phyloP scores from a whole-genome alignment of 2,888 invertebrate genomes.

The Microctonus brassicae region DNA sequence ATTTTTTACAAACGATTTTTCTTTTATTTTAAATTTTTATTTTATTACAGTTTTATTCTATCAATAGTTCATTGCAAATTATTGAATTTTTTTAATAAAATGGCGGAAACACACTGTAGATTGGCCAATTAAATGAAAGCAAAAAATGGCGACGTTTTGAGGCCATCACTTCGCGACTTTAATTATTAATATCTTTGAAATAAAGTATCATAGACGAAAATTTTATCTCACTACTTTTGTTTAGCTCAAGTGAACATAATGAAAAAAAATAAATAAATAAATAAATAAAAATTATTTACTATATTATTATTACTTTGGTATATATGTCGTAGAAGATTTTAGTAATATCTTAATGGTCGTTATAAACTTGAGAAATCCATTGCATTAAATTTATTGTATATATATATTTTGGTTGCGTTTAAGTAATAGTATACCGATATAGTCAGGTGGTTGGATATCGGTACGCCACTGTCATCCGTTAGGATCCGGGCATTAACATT shows the following conservation, averaged over 20 bases:
- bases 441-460: constrained; percentile 44
- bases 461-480: constrained; percentile 48
- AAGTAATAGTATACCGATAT: constrained; percentile 22
- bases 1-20: not conserved
- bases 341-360: not conserved
- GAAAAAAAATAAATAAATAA: not conserved
- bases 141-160: not conserved
- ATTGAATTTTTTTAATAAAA: too few species aligned
- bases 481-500: constrained; percentile 47
- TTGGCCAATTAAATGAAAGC: not conserved
- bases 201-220: not conserved
- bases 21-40: not conserved
- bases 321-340: not conserved
- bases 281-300: not conserved
- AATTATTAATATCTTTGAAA: not conserved
- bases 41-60: not conserved
- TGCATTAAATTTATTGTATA: constrained; percentile 22
- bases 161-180: not conserved
- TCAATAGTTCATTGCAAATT: not conserved
- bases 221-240: not conserved
- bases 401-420: constrained; percentile 5
- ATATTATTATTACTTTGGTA: not conserved
- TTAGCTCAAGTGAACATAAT: not conserved
- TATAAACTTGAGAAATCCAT: constrained; percentile 34
- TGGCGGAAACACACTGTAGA: too few species aligned